Base-by-base conservation (phyloP, 2,113 vertebrate species). In the Taxidea taxus region DNA sequence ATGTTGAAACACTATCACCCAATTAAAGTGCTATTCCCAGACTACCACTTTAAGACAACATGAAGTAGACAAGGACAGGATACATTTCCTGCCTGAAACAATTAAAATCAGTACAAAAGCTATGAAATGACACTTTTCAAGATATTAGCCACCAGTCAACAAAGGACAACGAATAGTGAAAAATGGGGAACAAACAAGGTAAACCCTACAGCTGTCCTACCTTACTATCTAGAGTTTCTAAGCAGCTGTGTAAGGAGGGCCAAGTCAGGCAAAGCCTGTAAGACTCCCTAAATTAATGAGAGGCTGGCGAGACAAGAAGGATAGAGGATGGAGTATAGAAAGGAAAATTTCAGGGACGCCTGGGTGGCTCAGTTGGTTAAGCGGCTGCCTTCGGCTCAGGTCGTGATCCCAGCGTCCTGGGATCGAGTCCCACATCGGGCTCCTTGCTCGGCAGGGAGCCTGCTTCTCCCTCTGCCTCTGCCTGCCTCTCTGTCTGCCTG, bases 21-120 rank as follows among this genome's bases (percentile, higher is more conserved):
- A 97, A 94, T 92, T 90, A 90, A 94, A 97, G 78, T 88, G 72
- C 18, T 91, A 56, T 60, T 86, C 49, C 42, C 25, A 96, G 68
- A 78, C 39, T 78, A 85, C 78, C 77, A 88, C 49, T 95, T 96
- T 14, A 94, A 95, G 78, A 97, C 51, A 97, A 82, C 91, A 96
- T 96, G 78, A 77, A 86, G 13, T 64, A 56, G 72, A 96, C 83
- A 85, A 93, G 20, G 20, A 64, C 42, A 93, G 23, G 23, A 89
- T 31, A 88, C 88, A 64, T 86, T 34, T 97, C 56, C 34, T 27
- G 39, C 8, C 87, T 88, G 51, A 95, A 96, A 96, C 42, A 94
- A 70, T 29, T 74, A 88, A 86, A 93, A 83, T 5, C 15, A 89
- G 51, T 25, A 97, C 49, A 94, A 90, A 95, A 87, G 86, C 62